A percentile compares a stretch with the other conserved stretches of the same genome.
Conservation (phyloP, 2,797 vertebrate genomes). For the Chaunax sp. region DNA sequence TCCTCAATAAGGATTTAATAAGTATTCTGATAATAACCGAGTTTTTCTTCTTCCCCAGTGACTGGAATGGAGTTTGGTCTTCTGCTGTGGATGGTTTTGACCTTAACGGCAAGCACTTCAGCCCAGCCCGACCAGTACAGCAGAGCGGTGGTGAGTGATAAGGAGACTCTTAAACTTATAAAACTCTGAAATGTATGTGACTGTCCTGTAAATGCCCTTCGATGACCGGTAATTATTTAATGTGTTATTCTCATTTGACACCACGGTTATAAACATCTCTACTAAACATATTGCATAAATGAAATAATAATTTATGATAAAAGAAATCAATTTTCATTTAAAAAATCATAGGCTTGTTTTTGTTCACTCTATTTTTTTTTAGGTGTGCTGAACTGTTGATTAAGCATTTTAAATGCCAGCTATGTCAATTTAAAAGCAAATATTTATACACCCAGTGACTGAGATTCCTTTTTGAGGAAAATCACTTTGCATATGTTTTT, state of each 20-base stretch:
- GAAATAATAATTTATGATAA: too few species aligned
- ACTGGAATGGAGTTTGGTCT: slow-evolving; percentile 57
- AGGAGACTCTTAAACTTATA: too few species aligned
- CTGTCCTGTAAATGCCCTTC: neutral
- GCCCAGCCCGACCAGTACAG: slow-evolving; percentile 67
- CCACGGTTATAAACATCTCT: too few species aligned
- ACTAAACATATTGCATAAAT: too few species aligned
- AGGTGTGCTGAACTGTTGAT: neutral
- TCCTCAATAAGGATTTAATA: neutral
- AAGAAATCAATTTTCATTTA: neutral
- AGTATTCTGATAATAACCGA: neutral
- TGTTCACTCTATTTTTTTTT: neutral
- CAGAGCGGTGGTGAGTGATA: slow-evolving; percentile 78
- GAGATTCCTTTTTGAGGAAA: neutral
- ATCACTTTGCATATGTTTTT: too few species aligned
- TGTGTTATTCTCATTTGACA: too few species aligned
- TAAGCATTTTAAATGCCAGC: neutral
- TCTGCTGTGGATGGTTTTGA: slow-evolving; percentile 51
- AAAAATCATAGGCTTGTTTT: neutral
- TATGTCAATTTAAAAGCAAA: neutral
- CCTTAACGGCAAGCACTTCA: slow-evolving; percentile 39
- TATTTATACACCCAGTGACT: neutral
- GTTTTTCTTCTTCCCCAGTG: slow-evolving; percentile 27
- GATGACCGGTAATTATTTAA: neutral
- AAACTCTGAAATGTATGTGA: neutral